Base-by-base conservation (phyloP, 2,113 vertebrate genomes). In the Rhizomys pruinosus region DNA sequence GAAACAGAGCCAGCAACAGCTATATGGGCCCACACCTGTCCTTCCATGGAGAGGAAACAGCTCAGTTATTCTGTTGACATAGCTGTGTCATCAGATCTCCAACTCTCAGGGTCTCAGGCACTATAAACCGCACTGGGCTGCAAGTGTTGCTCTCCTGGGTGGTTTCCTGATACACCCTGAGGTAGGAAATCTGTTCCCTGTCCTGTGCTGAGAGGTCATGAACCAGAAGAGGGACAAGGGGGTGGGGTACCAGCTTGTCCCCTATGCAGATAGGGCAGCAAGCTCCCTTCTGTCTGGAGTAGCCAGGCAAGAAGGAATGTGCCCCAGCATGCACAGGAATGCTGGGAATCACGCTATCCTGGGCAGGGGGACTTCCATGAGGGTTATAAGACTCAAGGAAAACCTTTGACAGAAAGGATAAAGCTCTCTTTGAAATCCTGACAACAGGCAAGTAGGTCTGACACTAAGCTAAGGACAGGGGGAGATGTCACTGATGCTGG, bases 111-210 rank as follows among this genome's bases (percentile, higher is more conserved):
- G 85, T 89, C 86, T 94, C 13, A 8, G 68, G 32, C n/a, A 74
- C 73, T 72, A 47, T 82, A 91, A 52, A 93, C 89, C 90, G 52
- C 47, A 3, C 22, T 34, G 39, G 76, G n/a, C 64, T 86, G 9
- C 59, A 29, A 88, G 69, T 89, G 27, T 61, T 88, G 77, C 74
- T 66, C 85, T 97, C 72, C 47, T 71, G 1, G 11, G 86, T 80
- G 42, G 12, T 91, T 96, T 94, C 93, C 57, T 84, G 96, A 88
- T 77, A 84, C 68, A 81, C 68, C 91, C 95, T 85, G 63, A 86
- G 84, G 91, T 78, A 95, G 87, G 94, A 96, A 95, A 87, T 95
- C 84, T 82, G 87, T 66, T 61, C 80, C 29, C 57, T 55, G 52
- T 69, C 64, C 72, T 47, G 29, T 74, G 71, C 42, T 63, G 0